Percentiles rank a stretch among this genome's conserved stretches.
Evolutionary conservation across 2,797 vertebrate species (phyloP).

Genomic region (Lepus oiostolus): DNA sequence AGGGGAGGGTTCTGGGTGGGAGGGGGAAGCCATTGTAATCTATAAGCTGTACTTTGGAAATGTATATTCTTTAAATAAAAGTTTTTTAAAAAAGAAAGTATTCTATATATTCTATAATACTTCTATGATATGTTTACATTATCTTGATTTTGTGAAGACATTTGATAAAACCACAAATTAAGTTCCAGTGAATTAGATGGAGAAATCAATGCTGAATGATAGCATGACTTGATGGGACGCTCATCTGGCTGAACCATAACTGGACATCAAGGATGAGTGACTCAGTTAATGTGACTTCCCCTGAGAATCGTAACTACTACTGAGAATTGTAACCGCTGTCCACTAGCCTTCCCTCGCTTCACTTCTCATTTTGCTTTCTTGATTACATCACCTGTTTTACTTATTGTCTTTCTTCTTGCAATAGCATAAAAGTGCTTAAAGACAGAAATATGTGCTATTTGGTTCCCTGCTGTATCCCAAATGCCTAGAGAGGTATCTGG

Average conservation of each 20-base stretch:
- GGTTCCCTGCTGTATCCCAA: neutral
- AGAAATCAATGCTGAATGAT: neutral
- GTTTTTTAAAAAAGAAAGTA: no score
- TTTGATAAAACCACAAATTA: neutral
- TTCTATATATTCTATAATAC: neutral
- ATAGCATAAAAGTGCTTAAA: neutral
- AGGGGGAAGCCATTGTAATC: no score
- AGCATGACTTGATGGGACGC: neutral
- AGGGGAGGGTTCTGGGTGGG: no score
- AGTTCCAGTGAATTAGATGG: neutral
- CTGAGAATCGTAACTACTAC: neutral
- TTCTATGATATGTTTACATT: neutral
- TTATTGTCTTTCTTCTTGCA: neutral
- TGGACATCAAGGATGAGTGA: neutral
- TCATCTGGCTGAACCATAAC: neutral
- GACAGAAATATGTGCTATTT: neutral
- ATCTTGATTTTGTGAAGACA: conserved; percentile 19
- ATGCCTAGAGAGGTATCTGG: neutral
- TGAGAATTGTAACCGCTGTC: neutral
- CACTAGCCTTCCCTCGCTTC: neutral
- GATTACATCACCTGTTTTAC: neutral
- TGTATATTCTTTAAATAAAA: no score
- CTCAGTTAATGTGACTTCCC: neutral
- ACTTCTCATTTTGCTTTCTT: neutral
- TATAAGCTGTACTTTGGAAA: no score